Evolutionary conservation across 2,888 invertebrate genomes (phyloP).

Genomic region (Lobophora halterata): DNA sequence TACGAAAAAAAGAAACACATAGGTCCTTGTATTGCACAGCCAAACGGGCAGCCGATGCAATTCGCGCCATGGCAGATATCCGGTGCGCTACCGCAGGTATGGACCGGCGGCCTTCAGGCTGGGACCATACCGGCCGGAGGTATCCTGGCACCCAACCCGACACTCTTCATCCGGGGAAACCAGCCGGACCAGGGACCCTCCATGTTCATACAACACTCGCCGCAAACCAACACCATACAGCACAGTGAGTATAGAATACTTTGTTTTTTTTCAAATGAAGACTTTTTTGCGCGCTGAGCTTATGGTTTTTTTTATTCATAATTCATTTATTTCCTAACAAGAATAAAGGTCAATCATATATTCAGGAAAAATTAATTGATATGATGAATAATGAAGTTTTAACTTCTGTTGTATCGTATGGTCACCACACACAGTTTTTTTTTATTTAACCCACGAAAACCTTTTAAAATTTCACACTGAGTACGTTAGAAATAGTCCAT

Average conservation of each 20-base stretch:
- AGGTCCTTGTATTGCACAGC: slow-evolving; percentile 57
- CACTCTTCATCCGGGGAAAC: slow-evolving; percentile 87
- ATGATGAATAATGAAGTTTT: too few species aligned
- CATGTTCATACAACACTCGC: slow-evolving; percentile 92
- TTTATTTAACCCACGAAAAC: too few species aligned
- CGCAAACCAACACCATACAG: slow-evolving; percentile 75
- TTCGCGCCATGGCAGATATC: slow-evolving; percentile 90
- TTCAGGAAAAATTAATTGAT: too few species aligned
- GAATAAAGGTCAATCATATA: too few species aligned
- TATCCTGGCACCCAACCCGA: slow-evolving; percentile 87
- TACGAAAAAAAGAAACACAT: background rate
- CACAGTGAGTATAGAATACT: slow-evolving; percentile 59
- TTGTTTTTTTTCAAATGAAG: background rate
- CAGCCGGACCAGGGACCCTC: slow-evolving; percentile 85
- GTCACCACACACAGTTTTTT: too few species aligned
- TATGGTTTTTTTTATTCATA: too few species aligned
- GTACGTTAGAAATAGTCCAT: too few species aligned
- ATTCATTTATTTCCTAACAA: too few species aligned
- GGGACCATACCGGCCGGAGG: slow-evolving; percentile 83
- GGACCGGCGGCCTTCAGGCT: slow-evolving; percentile 86
- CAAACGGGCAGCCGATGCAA: slow-evolving; percentile 87
- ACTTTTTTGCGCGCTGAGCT: background rate
- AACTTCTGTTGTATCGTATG: too few species aligned
- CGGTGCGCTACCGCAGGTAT: slow-evolving; percentile 85
- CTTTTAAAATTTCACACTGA: too few species aligned